Conservation (phyloP, 2,888 invertebrate genomes). For the Stegophylla sp. region DNA sequence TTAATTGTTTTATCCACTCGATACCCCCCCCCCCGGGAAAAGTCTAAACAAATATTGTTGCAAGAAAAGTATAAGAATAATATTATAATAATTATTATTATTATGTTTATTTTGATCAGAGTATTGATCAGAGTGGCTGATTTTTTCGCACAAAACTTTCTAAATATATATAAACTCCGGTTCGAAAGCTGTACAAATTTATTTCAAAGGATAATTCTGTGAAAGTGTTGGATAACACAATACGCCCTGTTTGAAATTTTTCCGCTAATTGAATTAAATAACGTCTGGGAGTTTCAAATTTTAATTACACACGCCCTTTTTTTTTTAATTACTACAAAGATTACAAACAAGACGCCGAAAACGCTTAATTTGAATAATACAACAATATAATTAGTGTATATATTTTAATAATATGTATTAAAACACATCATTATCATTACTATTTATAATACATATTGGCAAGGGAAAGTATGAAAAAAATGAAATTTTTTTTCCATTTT, state of each 20-base stretch:
- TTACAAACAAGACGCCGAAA: slow-evolving; percentile 14
- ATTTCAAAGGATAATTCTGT: too few species aligned
- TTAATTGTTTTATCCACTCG: too few species aligned
- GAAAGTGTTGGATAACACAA: too few species aligned
- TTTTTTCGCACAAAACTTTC: too few species aligned
- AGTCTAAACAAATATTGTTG: too few species aligned
- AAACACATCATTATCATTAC: slow-evolving; percentile 17
- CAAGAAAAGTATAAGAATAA: too few species aligned
- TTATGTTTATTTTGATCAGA: too few species aligned
- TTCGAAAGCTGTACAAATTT: too few species aligned
- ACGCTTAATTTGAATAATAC: slow-evolving; percentile 36
- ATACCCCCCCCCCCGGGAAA: too few species aligned
- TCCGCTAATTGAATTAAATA: neutral
- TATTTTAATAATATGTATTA: slow-evolving; percentile 24
- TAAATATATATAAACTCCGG: too few species aligned
- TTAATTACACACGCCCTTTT: slow-evolving; percentile 15
- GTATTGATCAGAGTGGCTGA: too few species aligned
- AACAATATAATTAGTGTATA: slow-evolving; percentile 6
- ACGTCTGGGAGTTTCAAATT: neutral
- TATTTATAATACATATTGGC: neutral
- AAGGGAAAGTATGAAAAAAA: neutral
- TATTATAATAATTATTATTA: too few species aligned
- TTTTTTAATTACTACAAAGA: slow-evolving; percentile 28
- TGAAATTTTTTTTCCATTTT: slow-evolving; percentile 16
- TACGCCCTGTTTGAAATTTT: neutral